Evolutionary conservation across 2,888 invertebrate species (phyloP), one percentile per base, ranked within the genome.

Genomic region (Synanthedon tipuliformis): DNA sequence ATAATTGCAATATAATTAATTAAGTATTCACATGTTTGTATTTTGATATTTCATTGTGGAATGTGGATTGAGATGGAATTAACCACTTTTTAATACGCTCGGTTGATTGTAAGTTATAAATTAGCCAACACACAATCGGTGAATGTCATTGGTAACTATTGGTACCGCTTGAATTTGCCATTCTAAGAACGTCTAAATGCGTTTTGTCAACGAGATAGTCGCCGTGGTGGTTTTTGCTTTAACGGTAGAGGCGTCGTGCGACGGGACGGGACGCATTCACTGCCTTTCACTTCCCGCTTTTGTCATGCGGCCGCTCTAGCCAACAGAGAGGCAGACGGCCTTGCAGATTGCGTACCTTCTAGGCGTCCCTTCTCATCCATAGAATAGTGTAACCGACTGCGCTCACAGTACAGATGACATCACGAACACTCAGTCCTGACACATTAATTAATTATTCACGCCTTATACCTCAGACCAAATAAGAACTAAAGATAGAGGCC

Each of bases 211-310:
- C 41, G 51, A 40, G 18, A 41, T 51, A 34, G 50, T n/a, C 34
- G 50, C 65, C 61, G 65, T 68, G 67, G 63, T 63, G 64, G 64
- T 66, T 64, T 66, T 62, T 60, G 66, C 64, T 65, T 66, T 66
- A 69, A 41, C 10, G 18, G 50, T 62, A 70, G 71, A 74, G 69
- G 69, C 72, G 70, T 66, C 71, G 75, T 71, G 75, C 72, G 70
- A 66, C 71, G 75, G 71, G 75, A 78, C 56, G 81, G 81, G 77
- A 79, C 82, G 77, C 83, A 82, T 85, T 86, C 85, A 80, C 85
- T 78, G 79, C 87, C 86, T 87, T 87, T 87, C 87, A 87, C 87
- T 87, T 86, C 87, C 87, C 83, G 82, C 81, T 85, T 84, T 85
- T 86, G 83, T 85, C 78, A 75, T 74, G 71, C 71, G 71, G 71